Evolutionary conservation across 1,140 invertebrate genomes (phyloP).

Genomic region (Elysia chlorotica): DNA sequence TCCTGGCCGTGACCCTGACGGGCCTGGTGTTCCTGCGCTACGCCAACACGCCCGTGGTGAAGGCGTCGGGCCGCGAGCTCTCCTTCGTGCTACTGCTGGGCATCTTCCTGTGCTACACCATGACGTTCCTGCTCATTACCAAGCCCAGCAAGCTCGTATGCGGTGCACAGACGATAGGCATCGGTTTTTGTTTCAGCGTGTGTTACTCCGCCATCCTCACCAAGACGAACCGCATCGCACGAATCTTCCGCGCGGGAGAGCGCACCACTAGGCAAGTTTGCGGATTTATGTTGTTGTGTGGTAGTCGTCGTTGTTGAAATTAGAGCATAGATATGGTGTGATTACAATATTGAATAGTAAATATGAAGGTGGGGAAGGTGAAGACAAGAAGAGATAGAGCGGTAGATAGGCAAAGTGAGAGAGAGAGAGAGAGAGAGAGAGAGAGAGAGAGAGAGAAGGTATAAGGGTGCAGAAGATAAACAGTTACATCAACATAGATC

Average conservation of each 20-base stretch:
- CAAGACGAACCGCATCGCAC: conserved; percentile 77
- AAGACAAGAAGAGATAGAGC: too few relatives aligned
- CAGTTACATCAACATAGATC: too few relatives aligned
- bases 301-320: too few relatives aligned
- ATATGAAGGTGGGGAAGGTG: too few relatives aligned
- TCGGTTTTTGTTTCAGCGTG: conserved; percentile 74
- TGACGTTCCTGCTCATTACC: conserved; percentile 57
- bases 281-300: too few relatives aligned
- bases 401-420: too few relatives aligned
- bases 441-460: too few relatives aligned
- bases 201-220: conserved; percentile 79
- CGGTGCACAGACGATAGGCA: conserved; percentile 69
- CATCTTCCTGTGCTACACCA: conserved; percentile 59
- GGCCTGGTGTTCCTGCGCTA: conserved; percentile 44
- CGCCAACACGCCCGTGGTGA: conserved; percentile 60
- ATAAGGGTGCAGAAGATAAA: too few relatives aligned
- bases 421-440: too few relatives aligned
- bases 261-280: too few relatives aligned
- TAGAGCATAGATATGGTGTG: too few relatives aligned
- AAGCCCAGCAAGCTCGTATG: conserved; percentile 69
- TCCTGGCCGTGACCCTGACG: conserved; percentile 43
- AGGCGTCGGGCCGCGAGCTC: conserved; percentile 59
- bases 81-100: conserved; percentile 60
- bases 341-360: too few relatives aligned
- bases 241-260: conserved; percentile 77